Evolutionary conservation across 2,797 vertebrate genomes (phyloP).

Genomic region (Scolopax bukidnonensis): DNA sequence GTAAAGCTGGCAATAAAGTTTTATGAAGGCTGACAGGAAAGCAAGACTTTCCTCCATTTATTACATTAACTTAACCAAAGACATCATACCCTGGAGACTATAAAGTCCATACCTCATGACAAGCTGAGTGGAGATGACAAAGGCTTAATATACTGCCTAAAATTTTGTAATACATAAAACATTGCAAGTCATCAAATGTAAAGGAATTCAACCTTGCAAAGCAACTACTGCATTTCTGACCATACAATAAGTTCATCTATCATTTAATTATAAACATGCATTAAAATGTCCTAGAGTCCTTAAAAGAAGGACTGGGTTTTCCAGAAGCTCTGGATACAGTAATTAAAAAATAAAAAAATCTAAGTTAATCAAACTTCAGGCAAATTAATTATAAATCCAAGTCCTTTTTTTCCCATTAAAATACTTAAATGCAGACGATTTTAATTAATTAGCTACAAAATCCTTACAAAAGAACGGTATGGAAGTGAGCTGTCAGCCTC

Average conservation of each 20-base stretch:
- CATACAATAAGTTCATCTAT: background rate
- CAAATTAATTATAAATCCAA: background rate
- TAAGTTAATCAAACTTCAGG: background rate
- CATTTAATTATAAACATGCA: background rate
- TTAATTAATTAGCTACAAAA: background rate
- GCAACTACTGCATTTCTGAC: background rate
- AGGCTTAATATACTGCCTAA: background rate
- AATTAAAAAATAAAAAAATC: fast-evolving
- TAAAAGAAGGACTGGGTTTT: background rate
- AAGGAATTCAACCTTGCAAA: background rate
- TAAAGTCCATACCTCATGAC: background rate
- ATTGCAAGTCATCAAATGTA: background rate
- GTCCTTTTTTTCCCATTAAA: background rate
- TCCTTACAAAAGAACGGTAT: background rate
- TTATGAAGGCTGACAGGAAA: conserved; percentile 27
- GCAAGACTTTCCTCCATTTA: background rate
- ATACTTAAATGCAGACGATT: background rate
- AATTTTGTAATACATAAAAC: background rate
- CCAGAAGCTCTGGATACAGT: background rate
- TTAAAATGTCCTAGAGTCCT: background rate
- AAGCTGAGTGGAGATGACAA: background rate
- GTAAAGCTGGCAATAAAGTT: background rate
- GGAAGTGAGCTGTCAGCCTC: background rate
- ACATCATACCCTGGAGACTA: background rate
- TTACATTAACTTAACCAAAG: conserved; percentile 22